phyloP scores from a whole-genome alignment of 2,113 vertebrate genomes.

The Planiliza haematocheilus region DNA sequence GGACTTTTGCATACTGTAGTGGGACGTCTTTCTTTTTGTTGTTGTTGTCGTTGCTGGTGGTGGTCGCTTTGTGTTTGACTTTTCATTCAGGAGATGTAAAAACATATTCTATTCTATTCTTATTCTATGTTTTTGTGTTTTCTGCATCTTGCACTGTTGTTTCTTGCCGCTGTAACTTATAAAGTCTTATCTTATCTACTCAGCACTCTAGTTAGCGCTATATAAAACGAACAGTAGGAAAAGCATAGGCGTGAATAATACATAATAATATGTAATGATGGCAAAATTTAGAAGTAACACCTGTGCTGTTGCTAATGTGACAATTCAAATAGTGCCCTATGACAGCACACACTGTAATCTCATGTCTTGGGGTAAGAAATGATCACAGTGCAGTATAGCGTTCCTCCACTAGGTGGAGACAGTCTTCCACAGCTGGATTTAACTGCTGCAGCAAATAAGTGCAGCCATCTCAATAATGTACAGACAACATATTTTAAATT shows the following conservation, averaged over 20 bases:
- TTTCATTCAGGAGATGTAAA: background rate
- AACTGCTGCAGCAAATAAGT: slow-evolving; percentile 6
- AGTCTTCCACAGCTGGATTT: slow-evolving; percentile 1
- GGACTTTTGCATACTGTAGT: background rate
- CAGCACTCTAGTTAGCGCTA: too few species aligned
- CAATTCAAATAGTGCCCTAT: background rate
- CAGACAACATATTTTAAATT: background rate
- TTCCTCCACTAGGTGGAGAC: slow-evolving; percentile 42
- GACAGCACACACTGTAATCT: too few species aligned
- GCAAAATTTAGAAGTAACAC: too few species aligned
- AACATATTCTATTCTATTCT: too few species aligned
- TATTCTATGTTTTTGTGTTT: too few species aligned
- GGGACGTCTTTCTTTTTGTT: background rate
- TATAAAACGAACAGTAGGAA: too few species aligned
- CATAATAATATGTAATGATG: too few species aligned
- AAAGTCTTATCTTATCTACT: too few species aligned
- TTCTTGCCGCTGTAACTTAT: too few species aligned
- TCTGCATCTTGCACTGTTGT: too few species aligned
- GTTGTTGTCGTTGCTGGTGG: background rate
- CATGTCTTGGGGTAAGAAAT: too few species aligned
- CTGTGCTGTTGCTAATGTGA: background rate
- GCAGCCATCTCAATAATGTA: slow-evolving; percentile 3
- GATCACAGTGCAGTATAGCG: background rate
- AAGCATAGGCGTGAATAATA: too few species aligned
- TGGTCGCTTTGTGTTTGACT: background rate